Base-by-base conservation (phyloP, 2,888 invertebrate species). In the Cyclophora albipunctata region DNA sequence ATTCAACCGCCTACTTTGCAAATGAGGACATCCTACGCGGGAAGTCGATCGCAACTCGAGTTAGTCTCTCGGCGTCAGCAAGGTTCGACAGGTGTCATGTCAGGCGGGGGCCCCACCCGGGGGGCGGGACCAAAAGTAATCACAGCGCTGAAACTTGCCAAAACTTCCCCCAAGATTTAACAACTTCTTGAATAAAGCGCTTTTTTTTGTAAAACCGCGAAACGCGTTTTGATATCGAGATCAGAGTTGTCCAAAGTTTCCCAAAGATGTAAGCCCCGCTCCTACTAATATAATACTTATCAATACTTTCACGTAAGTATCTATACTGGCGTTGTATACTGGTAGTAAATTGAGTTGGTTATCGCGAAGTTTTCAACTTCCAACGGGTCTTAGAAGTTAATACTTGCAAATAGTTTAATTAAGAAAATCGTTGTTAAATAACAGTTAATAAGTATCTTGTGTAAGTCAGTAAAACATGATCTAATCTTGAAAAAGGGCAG, bases 31-130 rank as follows among this genome's bases (percentile, higher is more conserved):
- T 34, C 43, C 35, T 5, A 44, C 49, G 42, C 50, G 46, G 20
- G 20, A 34, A 49, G 51, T 51, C 48, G 43, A 46, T 35, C 47
- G 44, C 58, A 66, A 64, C 56, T 58, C 45, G 45, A 53, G 48
- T 53, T 37, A 58, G 57, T 59, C 49, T 65, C 64, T 62, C 69
- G 69, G 76, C 78, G 81, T 82, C 78, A 78, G 71, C 73, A 67
- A 67, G 71, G 67, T 67, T 76, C 73, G 78, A 77, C 80, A 80
- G 79, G 75, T 81, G 79, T 76, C 78, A 75, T 78, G 77, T 75
- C 77, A 75, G 65, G 58, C 59, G 59, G 58, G 63, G 55, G 58
- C 46, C 41, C 55, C 50, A 49, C 56, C 51, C 48, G 46, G 63
- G 62, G 65, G 63, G 73, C 69, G 67, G 66, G 71, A 71, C 76